Base-by-base conservation (phyloP, 1,140 invertebrate genomes). In the Aphaenogaster ashmeadi region DNA sequence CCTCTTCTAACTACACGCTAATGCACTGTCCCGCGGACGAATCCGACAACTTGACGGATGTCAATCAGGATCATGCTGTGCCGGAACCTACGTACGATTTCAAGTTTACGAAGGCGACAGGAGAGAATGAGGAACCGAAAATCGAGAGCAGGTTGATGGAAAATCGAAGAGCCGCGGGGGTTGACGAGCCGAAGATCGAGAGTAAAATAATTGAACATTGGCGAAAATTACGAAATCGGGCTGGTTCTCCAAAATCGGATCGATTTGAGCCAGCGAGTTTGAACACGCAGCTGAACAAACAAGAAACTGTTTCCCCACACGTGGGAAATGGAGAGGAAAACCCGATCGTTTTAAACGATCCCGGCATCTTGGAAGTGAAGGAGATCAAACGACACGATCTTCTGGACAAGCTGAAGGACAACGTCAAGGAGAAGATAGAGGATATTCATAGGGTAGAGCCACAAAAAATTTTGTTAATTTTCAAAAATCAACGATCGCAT, bases 361-460 rank as follows among this genome's bases (percentile, higher is more conserved):
- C 60, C 5, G 86, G 13, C 3, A 3, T 75, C 18, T 54, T 86
- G 33, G 88, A 74, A 36, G 2, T 72, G 18, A 91, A 88, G n/a
- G 88, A 88, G 7, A 50, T 47, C 33, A 91, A 71, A 60, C 89
- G 64, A 1, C 52, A 36, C 11, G 96, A 96, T n/a, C 88, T 97
- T n/a, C 94, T 97, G 41, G 96, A 97, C 81, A 96, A 95, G 91
- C 92, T 97, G 44, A 96, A 95, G 60, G 96, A 95, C 2, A 94
- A 95, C 80, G 93, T 97, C 33, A 96, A 95, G 89, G 96, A 96
- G 75, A 95, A 96, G 80, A 95, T 96, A 54, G 96, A 97, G 72
- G 95, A 95, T 88, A 95, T 97, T 71, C 96, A 97, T 54, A 96
- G 96, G 96, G 96, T 97, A 96, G 92, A 88, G 74, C 3, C 50